Percentiles rank a stretch among this genome's conserved stretches.
Evolutionary conservation across 2,113 vertebrate species (phyloP).

Genomic region (Austrofundulus limnaeus): DNA sequence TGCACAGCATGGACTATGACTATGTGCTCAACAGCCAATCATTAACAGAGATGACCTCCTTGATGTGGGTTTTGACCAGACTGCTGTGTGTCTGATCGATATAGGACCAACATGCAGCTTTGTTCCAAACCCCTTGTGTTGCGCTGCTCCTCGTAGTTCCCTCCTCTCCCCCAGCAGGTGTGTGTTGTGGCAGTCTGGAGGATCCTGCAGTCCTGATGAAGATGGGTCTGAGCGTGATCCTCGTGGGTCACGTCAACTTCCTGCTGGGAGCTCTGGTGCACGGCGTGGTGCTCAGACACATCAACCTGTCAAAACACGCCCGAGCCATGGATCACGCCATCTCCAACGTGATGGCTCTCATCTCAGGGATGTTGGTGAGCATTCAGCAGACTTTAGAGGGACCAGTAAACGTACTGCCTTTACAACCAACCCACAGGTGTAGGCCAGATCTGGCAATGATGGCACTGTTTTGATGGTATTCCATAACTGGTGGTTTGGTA

Average conservation of each 20-base stretch:
- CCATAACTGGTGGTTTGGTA: too few species aligned
- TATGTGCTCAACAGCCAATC: conserved; percentile 70
- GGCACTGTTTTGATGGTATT: too few species aligned
- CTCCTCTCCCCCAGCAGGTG: conserved; percentile 40
- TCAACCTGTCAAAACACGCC: conserved; percentile 68
- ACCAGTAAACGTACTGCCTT: too few species aligned
- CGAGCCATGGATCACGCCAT: conserved; percentile 81
- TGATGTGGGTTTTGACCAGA: conserved; percentile 46
- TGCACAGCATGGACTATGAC: not conserved
- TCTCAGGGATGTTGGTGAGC: conserved; percentile 84
- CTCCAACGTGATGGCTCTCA: conserved; percentile 79
- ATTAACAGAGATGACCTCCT: conserved; percentile 68
- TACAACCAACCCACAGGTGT: too few species aligned
- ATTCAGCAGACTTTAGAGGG: too few species aligned
- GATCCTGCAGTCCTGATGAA: conserved; percentile 86
- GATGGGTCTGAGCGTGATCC: conserved; percentile 86
- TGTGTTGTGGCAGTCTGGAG: conserved; percentile 66
- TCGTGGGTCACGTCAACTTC: conserved; percentile 89
- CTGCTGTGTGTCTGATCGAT: conserved; percentile 54
- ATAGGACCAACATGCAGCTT: not conserved
- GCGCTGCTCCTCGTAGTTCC: too few species aligned
- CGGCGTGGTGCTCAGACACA: conserved; percentile 85
- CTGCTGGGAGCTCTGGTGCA: conserved; percentile 84
- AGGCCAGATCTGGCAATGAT: too few species aligned
- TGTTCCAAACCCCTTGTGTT: too few species aligned